Conservation (phyloP, 2,113 vertebrate species). For the Fregata magnificens region DNA sequence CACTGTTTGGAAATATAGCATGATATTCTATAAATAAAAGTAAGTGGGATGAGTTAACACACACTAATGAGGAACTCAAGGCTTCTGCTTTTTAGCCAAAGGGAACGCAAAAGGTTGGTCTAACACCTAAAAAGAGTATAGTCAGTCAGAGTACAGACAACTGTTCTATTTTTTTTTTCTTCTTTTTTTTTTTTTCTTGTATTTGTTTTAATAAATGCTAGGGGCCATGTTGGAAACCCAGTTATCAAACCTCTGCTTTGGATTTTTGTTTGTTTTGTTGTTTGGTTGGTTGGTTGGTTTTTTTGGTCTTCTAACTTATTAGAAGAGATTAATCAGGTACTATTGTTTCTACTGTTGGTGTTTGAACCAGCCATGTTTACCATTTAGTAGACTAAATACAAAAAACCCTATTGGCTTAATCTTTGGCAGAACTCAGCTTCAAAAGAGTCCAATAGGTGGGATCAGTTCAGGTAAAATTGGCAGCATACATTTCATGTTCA, state of each 20-base stretch:
- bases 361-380: not conserved
- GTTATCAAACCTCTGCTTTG: not conserved
- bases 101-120: not conserved
- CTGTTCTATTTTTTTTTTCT: not conserved
- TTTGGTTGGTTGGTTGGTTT: fast-evolving
- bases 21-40: not conserved
- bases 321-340: not conserved
- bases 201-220: not conserved
- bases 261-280: not conserved
- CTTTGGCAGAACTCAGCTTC: not conserved
- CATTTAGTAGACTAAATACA: not conserved
- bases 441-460: not conserved
- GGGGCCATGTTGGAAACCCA: not conserved
- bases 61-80: not conserved
- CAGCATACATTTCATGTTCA: not conserved
- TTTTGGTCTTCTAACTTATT: not conserved
- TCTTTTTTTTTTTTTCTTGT: not conserved
- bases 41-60: not conserved
- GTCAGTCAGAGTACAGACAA: not conserved
- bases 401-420: not conserved
- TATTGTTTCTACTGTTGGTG: not conserved
- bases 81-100: not conserved
- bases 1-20: not conserved
- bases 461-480: not conserved
- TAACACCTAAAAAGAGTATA: not conserved